Conservation (phyloP, 2,888 invertebrate genomes). For the Apoda limacodes region DNA sequence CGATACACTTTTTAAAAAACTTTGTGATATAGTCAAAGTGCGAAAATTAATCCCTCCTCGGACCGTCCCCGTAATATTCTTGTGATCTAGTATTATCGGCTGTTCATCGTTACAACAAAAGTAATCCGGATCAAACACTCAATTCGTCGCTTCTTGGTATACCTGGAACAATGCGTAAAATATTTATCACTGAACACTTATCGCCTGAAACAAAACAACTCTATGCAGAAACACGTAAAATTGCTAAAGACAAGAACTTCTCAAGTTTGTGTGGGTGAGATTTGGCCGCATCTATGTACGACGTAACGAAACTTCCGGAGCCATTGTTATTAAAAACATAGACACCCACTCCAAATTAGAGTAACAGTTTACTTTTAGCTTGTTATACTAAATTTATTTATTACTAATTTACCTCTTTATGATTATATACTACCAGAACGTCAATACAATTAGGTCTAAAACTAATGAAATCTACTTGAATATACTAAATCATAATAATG, state of each 20-base stretch:
- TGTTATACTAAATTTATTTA: background rate
- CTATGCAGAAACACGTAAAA: constrained; percentile 4
- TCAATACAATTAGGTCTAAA: constrained; percentile 7
- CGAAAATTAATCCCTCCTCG: constrained; percentile 5
- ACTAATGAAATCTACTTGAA: constrained; percentile 4
- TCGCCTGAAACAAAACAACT: constrained; percentile 5
- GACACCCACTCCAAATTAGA: constrained; percentile 2
- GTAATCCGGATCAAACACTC: background rate
- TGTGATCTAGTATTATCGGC: constrained; percentile 1
- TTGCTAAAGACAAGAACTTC: constrained; percentile 6
- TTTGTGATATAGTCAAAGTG: too few species aligned
- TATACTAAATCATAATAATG: constrained; percentile 3
- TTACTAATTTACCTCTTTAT: too few species aligned
- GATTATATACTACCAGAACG: constrained; percentile 10
- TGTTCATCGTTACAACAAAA: constrained; percentile 1
- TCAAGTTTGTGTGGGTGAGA: constrained; percentile 9
- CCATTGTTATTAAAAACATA: constrained; percentile 5
- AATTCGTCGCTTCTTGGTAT: constrained; percentile 1
- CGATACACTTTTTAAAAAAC: too few species aligned
- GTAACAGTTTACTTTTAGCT: background rate
- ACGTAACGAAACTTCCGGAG: constrained; percentile 3
- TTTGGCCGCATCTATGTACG: constrained; percentile 6
- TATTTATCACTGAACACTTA: constrained; percentile 4
- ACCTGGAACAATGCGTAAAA: background rate
- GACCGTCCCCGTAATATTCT: constrained; percentile 8